Percentiles rank a stretch among this genome's conserved stretches.
Evolutionary conservation across 2,113 vertebrate species (phyloP).

Genomic region (Bucco capensis): DNA sequence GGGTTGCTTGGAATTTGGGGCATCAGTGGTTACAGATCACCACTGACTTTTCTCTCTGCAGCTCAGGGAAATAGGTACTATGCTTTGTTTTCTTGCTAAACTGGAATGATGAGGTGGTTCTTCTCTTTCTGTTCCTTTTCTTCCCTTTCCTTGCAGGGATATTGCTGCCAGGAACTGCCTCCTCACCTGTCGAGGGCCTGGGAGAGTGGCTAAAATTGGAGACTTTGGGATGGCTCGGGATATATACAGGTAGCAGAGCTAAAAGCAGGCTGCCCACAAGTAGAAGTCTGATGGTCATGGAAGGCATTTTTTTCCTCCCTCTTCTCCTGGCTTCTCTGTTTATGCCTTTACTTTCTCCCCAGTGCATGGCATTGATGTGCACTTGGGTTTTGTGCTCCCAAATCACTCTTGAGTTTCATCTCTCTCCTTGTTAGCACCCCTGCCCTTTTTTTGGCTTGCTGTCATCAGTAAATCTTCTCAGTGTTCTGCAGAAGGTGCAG

Average conservation of each 20-base stretch:
- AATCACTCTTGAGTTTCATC: constrained; percentile 28
- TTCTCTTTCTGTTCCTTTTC: constrained; percentile 2
- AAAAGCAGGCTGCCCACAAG: not conserved
- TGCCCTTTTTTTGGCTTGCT: not conserved
- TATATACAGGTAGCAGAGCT: constrained; percentile 88
- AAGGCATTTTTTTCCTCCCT: not conserved
- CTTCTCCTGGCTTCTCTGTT: not conserved
- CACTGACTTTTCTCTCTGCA: not conserved
- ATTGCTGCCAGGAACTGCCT: constrained; percentile 98
- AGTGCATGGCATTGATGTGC: not conserved
- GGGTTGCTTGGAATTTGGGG: not conserved
- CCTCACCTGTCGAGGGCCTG: constrained; percentile 89
- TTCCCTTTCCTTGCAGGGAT: constrained; percentile 77
- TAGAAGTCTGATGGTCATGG: not conserved
- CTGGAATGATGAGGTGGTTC: not conserved
- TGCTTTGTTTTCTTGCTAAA: not conserved
- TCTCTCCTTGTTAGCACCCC: not conserved
- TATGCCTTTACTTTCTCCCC: not conserved
- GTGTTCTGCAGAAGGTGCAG: constrained; percentile 30
- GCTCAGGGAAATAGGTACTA: not conserved
- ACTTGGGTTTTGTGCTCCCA: not conserved
- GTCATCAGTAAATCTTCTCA: constrained; percentile 32
- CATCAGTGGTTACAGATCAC: not conserved
- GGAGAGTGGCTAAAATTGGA: constrained; percentile 94
- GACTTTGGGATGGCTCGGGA: constrained; percentile 99